Base-by-base conservation (phyloP, 2,888 invertebrate species). In the Drosophila sordidapex region DNA sequence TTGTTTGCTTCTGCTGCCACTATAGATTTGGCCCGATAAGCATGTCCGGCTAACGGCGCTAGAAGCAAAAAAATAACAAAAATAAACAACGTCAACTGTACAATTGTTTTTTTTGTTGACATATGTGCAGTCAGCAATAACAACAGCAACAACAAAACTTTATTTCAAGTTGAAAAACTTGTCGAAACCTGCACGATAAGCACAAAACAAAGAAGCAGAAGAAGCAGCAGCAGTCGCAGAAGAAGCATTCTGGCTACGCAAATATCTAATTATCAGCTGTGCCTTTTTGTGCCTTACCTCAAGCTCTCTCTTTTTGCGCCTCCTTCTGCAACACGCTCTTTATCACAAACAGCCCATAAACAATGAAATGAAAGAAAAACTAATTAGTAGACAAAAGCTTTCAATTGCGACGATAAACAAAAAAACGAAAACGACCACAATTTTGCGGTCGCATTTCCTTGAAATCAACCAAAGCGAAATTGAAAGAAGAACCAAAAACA, bases 1-100 rank as follows among this genome's bases (percentile, higher is more conserved):
- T 73, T 61, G 33, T 66, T 63, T 64, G 43, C 25, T 58, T 67
- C 18, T 58, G 61, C 46, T 15, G 46, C 15, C 21, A 25, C 54
- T 64, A 59, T 65, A 51, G 76, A 63, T 71, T 56, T 64, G 52
- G 48, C 52, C 60, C 60, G 76, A 76, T 76, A 76, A 66, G 72
- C 66, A 56, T 75, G 75, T 71, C 66, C 75, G 71, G 70, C 35
- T 76, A 76, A 76, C 73, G 76, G 77, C 54, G 51, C 61, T 73
- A 64, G 58, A 73, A 65, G 54, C 36, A 49, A 51, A 52, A 52
- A 70, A 65, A 49, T 40, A 51, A 31, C 33, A 33, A 46, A 46
- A n/a, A 10, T 31, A 21, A 4, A 43, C 21, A 43, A 36, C 68
- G 57, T 58, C 62, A 77, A 70, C 70, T 73, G 59, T 70, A 76